Evolutionary conservation across 2,797 vertebrate species (phyloP).

Genomic region (Leuciscus waleckii): DNA sequence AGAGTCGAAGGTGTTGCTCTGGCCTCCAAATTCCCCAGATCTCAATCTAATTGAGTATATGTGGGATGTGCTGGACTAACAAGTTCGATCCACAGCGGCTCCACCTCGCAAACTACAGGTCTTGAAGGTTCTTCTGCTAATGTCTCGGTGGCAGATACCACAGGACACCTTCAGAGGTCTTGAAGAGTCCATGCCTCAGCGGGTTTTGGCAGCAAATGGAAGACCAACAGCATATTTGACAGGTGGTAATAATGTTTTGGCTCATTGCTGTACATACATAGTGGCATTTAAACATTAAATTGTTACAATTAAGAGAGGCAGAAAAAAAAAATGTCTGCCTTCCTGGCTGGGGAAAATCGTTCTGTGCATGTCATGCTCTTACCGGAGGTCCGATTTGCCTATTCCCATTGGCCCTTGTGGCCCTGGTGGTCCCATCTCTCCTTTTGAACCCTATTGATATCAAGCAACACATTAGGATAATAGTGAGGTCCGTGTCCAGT

Average conservation of each 20-base stretch:
- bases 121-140: background rate
- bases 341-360: background rate
- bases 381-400: constrained; percentile 81
- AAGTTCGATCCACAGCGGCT: background rate
- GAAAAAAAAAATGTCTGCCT: background rate
- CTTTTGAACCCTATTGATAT: constrained; percentile 79
- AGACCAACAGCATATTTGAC: background rate
- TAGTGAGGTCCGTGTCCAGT: constrained; percentile 1
- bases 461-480: constrained; percentile 28
- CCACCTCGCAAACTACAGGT: background rate
- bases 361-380: constrained; percentile 50
- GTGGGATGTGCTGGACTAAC: background rate
- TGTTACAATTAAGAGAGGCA: background rate
- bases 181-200: background rate
- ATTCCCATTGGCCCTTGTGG: constrained; percentile 79
- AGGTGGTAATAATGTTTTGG: background rate
- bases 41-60: background rate
- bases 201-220: background rate
- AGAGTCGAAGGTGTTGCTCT: background rate
- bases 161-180: background rate
- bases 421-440: constrained; percentile 81
- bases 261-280: background rate
- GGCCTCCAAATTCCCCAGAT: background rate
- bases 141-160: background rate
- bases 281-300: background rate